Percentiles rank a stretch among this genome's conserved stretches.
phyloP scores from a whole-genome alignment of 2,797 vertebrate species.

The Cyclopterus lumpus region DNA sequence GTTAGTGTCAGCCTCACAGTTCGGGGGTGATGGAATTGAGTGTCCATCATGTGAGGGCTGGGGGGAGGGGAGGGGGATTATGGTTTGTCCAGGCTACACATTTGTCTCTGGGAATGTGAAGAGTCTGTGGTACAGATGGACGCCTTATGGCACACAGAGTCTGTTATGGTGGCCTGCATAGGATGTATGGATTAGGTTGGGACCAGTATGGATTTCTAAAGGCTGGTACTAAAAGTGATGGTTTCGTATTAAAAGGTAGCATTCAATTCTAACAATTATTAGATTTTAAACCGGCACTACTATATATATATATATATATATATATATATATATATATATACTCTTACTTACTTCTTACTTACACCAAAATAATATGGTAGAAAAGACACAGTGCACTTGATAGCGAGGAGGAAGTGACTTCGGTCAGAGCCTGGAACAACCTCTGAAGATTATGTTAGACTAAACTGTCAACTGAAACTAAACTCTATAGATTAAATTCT shows the following conservation, averaged over 20 bases:
- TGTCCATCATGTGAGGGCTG: slow-evolving; percentile 24
- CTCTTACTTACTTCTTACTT: too few relatives aligned
- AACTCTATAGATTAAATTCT: not conserved
- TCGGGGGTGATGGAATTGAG: slow-evolving; percentile 45
- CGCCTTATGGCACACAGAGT: slow-evolving; percentile 35
- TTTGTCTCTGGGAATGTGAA: slow-evolving; percentile 74
- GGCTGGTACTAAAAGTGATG: slow-evolving; percentile 17
- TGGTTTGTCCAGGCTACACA: slow-evolving; percentile 55
- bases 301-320: not conserved
- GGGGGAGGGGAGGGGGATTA: slow-evolving; percentile 56
- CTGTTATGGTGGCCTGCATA: slow-evolving; percentile 40
- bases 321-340: not conserved
- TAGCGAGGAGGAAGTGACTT: not conserved
- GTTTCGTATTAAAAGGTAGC: slow-evolving; percentile 23
- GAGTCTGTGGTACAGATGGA: slow-evolving; percentile 60
- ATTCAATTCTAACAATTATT: slow-evolving; percentile 1
- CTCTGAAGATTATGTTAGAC: not conserved
- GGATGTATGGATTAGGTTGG: slow-evolving; percentile 53
- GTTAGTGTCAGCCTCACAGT: slow-evolving; percentile 67
- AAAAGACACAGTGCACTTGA: not conserved
- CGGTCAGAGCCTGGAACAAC: not conserved
- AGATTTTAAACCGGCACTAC: slow-evolving; percentile 20
- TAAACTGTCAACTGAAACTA: not conserved
- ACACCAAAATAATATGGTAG: not conserved
- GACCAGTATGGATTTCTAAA: slow-evolving; percentile 46